Base-by-base conservation (phyloP, 2,797 vertebrate genomes). In the Parauchenoglanis ngamensis region DNA sequence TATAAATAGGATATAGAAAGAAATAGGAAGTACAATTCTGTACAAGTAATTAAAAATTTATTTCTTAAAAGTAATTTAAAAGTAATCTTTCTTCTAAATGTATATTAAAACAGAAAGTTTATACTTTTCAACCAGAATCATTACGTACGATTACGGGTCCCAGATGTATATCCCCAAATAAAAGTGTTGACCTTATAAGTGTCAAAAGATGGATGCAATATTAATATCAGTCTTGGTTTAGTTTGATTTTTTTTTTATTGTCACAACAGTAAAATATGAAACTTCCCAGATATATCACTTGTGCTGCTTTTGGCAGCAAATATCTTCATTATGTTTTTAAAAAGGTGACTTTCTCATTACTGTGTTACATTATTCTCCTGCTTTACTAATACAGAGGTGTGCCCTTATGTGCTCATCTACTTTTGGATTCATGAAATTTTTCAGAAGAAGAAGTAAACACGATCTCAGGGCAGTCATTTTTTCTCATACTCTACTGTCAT, bases 41-140 rank as follows among this genome's bases (percentile, higher is more conserved):
- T 35, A 35, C 35, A 67, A 17, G 40, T 65, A 28, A 82, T 82
- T 82, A 49, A 52, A 67, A 28, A 63, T 46, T 81, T 0, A 63
- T 81, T 65, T 25, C 35, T 81, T 81, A 15, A 7, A 63, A n/a
- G 23, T 63, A 46, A 61, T 81, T 82, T n/a, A 65, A 46, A 63
- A 65, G 0, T 46, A 1, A 63, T 82, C 65, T 49, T 13, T 82
- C 40, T 46, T 28, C 7, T 1, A 44, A 40, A 82, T 4, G 25
- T 15, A 46, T 67, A 28, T 82, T 82, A 15, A 44, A 4, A 44
- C 57, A 63, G 13, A 63, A 7, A 19, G 59, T 61, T 63, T 40
- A 40, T 40, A 40, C 40, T 40, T 46, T 49, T 65, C 17, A 65
- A 19, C 80, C 80, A 65, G 80, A 21, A 49, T 13, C 44, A 46